phyloP scores from a whole-genome alignment of 2,888 invertebrate genomes.

The Hipparchia semele region DNA sequence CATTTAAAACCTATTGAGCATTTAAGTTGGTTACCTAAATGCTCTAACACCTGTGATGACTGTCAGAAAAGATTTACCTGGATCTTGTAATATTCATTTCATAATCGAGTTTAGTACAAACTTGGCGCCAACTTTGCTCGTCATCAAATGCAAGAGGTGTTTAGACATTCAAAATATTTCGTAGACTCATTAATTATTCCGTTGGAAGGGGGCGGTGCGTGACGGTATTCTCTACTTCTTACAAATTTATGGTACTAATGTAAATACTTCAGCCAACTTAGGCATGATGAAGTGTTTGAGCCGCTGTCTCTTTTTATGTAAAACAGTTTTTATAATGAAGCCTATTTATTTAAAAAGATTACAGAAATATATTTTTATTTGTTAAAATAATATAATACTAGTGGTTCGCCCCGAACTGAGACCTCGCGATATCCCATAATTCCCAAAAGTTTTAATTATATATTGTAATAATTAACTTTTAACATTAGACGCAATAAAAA shows the following conservation, averaged over 20 bases:
- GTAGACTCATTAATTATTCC: slow-evolving; percentile 67
- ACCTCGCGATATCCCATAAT: too few relatives aligned
- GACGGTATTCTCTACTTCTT: slow-evolving; percentile 62
- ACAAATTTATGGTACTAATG: slow-evolving; percentile 76
- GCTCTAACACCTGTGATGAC: neutral
- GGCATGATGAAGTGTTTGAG: slow-evolving; percentile 53
- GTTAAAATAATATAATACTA: too few relatives aligned
- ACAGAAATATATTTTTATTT: too few relatives aligned
- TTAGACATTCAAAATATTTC: slow-evolving; percentile 63
- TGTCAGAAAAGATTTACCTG: neutral
- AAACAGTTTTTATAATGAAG: neutral
- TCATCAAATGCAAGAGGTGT: slow-evolving; percentile 57
- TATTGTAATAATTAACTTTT: too few relatives aligned
- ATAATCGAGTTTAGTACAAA: slow-evolving; percentile 39
- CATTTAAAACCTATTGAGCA: too few relatives aligned
- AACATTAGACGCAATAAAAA: too few relatives aligned
- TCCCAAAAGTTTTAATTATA: too few relatives aligned
- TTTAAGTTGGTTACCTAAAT: too few relatives aligned
- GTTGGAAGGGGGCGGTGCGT: slow-evolving; percentile 56
- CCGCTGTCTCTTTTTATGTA: neutral
- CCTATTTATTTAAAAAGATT: neutral
- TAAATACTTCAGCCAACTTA: slow-evolving; percentile 69
- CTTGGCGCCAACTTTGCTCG: slow-evolving; percentile 50
- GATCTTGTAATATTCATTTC: slow-evolving; percentile 21
- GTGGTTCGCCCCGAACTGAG: too few relatives aligned